Conservation (phyloP, 2,113 vertebrate genomes). For the Chlorodrepanis virens region DNA sequence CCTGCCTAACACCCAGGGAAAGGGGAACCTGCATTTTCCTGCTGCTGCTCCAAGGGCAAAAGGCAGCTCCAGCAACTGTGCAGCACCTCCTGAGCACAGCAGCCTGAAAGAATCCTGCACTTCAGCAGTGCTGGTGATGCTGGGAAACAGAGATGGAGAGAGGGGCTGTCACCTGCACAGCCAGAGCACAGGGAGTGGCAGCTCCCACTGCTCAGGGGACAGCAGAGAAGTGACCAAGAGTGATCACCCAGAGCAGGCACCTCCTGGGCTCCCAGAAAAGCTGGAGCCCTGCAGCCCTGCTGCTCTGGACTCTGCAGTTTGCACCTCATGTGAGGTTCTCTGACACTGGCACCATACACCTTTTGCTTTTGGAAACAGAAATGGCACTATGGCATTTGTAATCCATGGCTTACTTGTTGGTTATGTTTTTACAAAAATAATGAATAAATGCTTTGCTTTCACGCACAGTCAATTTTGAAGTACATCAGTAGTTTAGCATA, state of each 20-base stretch:
- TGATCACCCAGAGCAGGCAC: background rate
- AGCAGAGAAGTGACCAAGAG: background rate
- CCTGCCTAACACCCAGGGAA: background rate
- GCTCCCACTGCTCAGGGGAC: background rate
- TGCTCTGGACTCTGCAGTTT: background rate
- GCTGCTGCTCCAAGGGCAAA: background rate
- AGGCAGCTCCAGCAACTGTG: background rate
- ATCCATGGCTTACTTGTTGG: background rate
- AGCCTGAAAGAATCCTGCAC: background rate
- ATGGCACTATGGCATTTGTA: background rate
- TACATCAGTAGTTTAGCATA: background rate
- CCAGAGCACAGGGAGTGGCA: rapidly evolving
- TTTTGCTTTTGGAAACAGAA: background rate
- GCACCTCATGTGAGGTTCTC: background rate
- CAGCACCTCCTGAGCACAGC: background rate
- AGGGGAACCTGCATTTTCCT: background rate
- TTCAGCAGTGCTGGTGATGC: background rate
- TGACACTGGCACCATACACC: background rate
- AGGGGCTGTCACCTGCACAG: background rate
- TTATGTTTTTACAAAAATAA: background rate
- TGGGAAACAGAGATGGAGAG: background rate
- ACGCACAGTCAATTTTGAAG: background rate
- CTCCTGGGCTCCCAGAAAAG: background rate
- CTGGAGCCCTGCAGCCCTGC: background rate
- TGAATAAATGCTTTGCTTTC: background rate